A percentile compares a stretch with the other conserved stretches of the same genome.
Conservation (phyloP, 2,113 vertebrate genomes). For the Eclectus roratus region DNA sequence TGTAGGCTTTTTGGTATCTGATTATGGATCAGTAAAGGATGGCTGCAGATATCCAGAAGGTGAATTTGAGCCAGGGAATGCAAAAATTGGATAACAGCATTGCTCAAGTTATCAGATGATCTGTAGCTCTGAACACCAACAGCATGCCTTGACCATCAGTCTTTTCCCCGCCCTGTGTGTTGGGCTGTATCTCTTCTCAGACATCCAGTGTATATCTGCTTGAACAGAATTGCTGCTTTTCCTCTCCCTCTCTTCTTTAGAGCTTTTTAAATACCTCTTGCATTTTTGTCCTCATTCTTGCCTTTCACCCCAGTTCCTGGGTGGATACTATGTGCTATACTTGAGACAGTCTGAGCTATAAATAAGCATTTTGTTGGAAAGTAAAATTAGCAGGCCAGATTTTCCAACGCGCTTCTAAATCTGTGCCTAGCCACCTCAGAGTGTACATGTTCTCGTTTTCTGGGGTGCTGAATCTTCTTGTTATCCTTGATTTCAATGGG, state of each 20-base stretch:
- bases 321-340: slow-evolving; percentile 53
- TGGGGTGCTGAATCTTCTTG: slow-evolving; percentile 41
- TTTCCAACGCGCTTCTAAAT: slow-evolving; percentile 31
- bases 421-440: slow-evolving; percentile 21
- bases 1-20: not conserved
- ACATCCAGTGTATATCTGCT: not conserved
- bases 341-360: slow-evolving; percentile 52
- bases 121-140: not conserved
- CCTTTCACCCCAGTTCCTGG: slow-evolving; percentile 64
- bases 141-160: not conserved
- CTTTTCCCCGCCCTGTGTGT: not conserved
- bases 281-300: slow-evolving; percentile 53
- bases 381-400: slow-evolving; percentile 59
- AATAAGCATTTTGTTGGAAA: slow-evolving; percentile 59
- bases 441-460: slow-evolving; percentile 15
- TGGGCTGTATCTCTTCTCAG: not conserved
- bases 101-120: not conserved
- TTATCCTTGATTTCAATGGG: slow-evolving; percentile 41
- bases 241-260: not conserved
- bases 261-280: not conserved
- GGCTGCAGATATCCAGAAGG: not conserved
- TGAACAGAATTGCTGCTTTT: not conserved
- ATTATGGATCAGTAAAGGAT: not conserved
- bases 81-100: not conserved
- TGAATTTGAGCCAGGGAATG: not conserved